A percentile compares a stretch with the other conserved stretches of the same genome.
These are phyloP conservation scores for Heliothis peltigera DNA, from an alignment of 2,888 invertebrate genomes.

Conservation along the genomic window DNA sequence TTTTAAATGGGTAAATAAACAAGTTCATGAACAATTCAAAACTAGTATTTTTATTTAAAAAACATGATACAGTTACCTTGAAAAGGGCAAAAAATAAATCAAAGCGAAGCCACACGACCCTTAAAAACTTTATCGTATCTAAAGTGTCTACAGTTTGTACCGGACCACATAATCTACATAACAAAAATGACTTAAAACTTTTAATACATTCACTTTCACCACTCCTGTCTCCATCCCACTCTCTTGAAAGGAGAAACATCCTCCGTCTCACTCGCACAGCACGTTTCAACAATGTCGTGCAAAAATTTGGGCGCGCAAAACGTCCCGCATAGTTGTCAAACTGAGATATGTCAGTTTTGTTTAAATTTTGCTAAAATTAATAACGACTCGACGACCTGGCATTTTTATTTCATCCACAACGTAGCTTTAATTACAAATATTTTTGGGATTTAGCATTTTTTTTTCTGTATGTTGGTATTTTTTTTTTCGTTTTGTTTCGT, in stretches of 20 bases:
- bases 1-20: too few relatives aligned
- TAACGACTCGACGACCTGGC: conserved; percentile 75
- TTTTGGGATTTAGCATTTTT: conserved; percentile 79
- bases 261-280: conserved; percentile 58
- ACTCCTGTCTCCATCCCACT: conserved; percentile 40
- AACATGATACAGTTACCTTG: conserved; percentile 5
- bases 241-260: conserved; percentile 52
- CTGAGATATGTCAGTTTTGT: conserved; percentile 87
- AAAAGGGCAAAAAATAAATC: conserved; percentile 31
- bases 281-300: conserved; percentile 74
- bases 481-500: conserved; percentile 25
- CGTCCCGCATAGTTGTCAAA: conserved; percentile 83
- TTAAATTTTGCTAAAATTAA: conserved; percentile 87
- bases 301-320: conserved; percentile 82
- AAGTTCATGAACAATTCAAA: background rate
- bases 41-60: conserved; percentile 15
- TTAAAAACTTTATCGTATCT: conserved; percentile 41
- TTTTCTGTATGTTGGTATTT: conserved; percentile 34
- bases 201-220: conserved; percentile 38
- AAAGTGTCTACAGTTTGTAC: conserved; percentile 41
- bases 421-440: conserved; percentile 87
- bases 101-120: conserved; percentile 32
- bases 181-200: conserved; percentile 32
- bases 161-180: conserved; percentile 42
- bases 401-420: conserved; percentile 76